Base-by-base conservation (phyloP, 1,140 invertebrate genomes). In the Diploscapter pachys region DNA sequence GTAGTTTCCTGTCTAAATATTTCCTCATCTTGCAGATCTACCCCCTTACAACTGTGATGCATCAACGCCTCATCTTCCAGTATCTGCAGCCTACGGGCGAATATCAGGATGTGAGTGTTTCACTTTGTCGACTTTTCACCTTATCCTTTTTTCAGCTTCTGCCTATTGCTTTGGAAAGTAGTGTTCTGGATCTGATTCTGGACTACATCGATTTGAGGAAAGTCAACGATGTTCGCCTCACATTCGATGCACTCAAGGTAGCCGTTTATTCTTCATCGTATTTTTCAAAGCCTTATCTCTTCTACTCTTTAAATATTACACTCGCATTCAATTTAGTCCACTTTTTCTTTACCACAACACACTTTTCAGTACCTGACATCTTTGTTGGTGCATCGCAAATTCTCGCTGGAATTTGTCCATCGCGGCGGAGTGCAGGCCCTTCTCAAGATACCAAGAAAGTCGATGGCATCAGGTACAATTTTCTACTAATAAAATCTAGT, bases 301-400 rank as follows among this genome's bases (percentile, higher is more conserved):
- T 31, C 31, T 31, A 1, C 31, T 31, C 31, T 31, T 31, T 31
- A 31, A 31, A 31, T 31, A 31, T 31, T 31, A 1, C 31, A 31
- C 31, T 31, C 31, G 31, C 31, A 31, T 31, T 31, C 31, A 31
- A 31, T 31, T 31, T 31, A 31, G 1, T 31, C 31, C 1, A 31
- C 0, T 31, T 31, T 31, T 31, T 31, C 31, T 31, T 31, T 0
- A 31, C 31, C 31, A 31, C 1, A 31, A 31, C 31, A 31, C 31
- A 31, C 62, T 50, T 78, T 95, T 0, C 92, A 95, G 88, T 98
- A 96, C 87, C 88, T 98, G 3, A 92, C 94, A 0, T 92, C 94
- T 2, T 86, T 98, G 62, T 88, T 98, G 0, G 97, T 94, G 82
- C 95, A 98, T 86, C 98, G 97, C 87, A 98, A 97, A 86, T 97